Base-by-base conservation (phyloP, 2,797 vertebrate species). In the Paedocypris micromegethes region DNA sequence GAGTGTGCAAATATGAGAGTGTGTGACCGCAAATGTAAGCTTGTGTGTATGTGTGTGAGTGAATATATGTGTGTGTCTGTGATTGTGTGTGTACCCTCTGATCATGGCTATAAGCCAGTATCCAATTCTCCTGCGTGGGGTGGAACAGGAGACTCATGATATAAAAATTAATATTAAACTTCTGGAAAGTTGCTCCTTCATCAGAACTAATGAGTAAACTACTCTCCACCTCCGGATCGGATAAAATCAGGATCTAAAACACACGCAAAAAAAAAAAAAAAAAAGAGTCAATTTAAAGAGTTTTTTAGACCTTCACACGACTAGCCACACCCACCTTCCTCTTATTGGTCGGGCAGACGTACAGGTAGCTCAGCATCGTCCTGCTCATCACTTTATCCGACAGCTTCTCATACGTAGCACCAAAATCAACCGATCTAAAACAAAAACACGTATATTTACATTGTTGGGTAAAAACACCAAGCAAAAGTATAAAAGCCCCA, bases 291-390 rank as follows among this genome's bases (percentile, higher is more conserved):
- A 5, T 64, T 4, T 4, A 50, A 55, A 9, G 64, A 43, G 37
- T 39, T 43, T 23, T 6, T 66, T 38, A n/a, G 38, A 48, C 47
- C 5, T 51, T 62, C 68, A 51, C 55, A 43, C 47, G 52, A 40
- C 9, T 23, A 4, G 7, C 53, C 43, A 55, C 40, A 65, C 61
- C 46, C 51, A 98, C 96, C 95, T 98, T 98, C 82, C 86, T 93
- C 85, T 97, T 96, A 89, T 98, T 98, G 81, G 93, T 94, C 38
- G 96, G 95, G 79, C 94, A 95, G 84, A 97, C 94, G 2, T 98
- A 98, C 3, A 98, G 88, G 82, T 97, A 98, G 83, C 94, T 97
- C 68, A 98, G 88, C 72, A 97, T 93, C 0, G 93, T 97, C 86
- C 95, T 94, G 81, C 93, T 85, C 65, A 93, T 94, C 75, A 96